Percentiles rank a stretch among this genome's conserved stretches.
These are phyloP conservation scores for Poecilus cupreus DNA, from an alignment of 2,888 invertebrate genomes.

Conservation along the genomic window DNA sequence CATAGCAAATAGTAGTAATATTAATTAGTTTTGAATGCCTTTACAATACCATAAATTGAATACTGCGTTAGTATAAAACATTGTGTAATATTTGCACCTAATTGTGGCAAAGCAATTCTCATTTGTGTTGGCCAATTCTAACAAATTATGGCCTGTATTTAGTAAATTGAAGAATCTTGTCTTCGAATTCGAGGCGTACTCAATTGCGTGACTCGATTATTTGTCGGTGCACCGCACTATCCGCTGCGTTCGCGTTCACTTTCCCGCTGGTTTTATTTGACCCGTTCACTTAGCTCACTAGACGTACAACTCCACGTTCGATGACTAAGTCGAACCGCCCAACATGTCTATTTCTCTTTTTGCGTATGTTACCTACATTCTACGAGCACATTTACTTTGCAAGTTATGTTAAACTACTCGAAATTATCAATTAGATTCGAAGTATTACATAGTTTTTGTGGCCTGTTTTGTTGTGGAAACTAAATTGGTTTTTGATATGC, in stretches of 20 bases:
- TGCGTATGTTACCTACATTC: neutral
- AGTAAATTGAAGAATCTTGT: neutral
- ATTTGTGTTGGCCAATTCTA: neutral
- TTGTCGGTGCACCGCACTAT: neutral
- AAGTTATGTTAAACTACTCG: constrained; percentile 12
- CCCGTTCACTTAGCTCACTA: neutral
- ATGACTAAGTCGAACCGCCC: constrained; percentile 24
- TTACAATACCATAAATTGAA: too few species aligned
- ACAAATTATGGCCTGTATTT: neutral
- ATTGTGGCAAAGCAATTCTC: too few species aligned
- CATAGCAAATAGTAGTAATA: too few species aligned
- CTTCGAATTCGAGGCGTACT: neutral
- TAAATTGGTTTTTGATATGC: constrained; percentile 26
- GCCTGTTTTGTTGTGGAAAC: constrained; percentile 1
- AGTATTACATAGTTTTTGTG: neutral
- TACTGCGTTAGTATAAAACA: too few species aligned
- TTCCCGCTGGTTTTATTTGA: neutral
- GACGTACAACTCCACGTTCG: neutral
- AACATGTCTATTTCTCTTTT: constrained; percentile 16
- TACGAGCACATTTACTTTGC: neutral
- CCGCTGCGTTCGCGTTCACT: neutral
- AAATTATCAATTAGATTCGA: constrained; percentile 25
- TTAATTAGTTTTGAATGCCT: too few species aligned
- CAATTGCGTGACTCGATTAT: constrained; percentile 9
- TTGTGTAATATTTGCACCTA: too few species aligned